Conservation (phyloP, 2,113 vertebrate species). For the Alosa alosa region DNA sequence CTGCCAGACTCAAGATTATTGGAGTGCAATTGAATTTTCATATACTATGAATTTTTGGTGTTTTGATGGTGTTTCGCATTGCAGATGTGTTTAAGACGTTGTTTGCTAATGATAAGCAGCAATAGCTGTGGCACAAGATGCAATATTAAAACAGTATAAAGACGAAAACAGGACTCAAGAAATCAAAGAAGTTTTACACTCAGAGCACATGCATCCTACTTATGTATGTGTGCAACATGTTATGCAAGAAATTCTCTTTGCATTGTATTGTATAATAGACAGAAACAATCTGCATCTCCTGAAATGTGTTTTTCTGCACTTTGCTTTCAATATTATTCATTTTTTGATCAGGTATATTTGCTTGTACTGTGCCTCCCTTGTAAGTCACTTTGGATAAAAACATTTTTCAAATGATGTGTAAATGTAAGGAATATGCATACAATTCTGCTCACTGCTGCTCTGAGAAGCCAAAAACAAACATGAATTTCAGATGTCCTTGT, state of each 20-base stretch:
- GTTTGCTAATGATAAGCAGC: not conserved
- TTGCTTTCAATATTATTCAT: not conserved
- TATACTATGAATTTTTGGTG: not conserved
- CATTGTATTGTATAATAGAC: not conserved
- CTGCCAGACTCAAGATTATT: not conserved
- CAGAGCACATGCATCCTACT: not conserved
- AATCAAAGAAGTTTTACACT: not conserved
- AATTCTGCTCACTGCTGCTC: not conserved
- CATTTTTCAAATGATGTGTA: not conserved
- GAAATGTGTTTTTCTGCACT: not conserved
- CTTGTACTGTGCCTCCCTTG: not conserved
- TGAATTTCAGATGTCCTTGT: not conserved
- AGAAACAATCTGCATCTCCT: not conserved
- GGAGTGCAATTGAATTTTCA: not conserved
- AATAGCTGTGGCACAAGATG: too few species aligned
- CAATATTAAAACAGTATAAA: too few species aligned
- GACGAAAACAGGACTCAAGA: too few species aligned
- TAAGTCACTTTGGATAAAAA: not conserved
- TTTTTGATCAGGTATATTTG: not conserved
- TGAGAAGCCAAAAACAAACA: not conserved
- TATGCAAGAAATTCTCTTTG: not conserved
- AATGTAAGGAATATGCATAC: not conserved
- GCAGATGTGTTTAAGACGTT: not conserved
- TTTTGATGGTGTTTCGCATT: not conserved
- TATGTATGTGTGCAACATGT: not conserved